phyloP scores from a whole-genome alignment of 92 coral and sea anemone genomes.

The Metridium senile region DNA sequence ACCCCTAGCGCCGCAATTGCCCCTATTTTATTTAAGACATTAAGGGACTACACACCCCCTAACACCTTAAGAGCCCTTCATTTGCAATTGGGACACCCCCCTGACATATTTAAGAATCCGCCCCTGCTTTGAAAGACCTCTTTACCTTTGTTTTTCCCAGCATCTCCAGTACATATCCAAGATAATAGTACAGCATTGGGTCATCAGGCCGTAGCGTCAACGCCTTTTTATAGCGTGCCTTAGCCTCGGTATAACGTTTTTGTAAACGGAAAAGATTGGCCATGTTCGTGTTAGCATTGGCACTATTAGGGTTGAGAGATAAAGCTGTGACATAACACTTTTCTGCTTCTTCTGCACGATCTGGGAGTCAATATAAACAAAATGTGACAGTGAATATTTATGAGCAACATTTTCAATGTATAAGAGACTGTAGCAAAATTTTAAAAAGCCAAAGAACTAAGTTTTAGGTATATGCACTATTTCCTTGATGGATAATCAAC shows the following conservation, averaged over 20 bases:
- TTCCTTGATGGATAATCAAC: too few relatives aligned
- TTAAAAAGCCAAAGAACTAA: too few relatives aligned
- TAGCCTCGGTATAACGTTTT: conserved; percentile 55
- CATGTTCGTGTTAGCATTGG: conserved; percentile 72
- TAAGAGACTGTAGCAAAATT: too few relatives aligned
- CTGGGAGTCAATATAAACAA: conserved; percentile 17
- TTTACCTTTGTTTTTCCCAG: conserved; percentile 64
- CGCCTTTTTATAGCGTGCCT: conserved; percentile 62
- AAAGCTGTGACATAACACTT: conserved; percentile 66
- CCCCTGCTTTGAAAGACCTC: neutral
- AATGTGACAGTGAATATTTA: neutral
- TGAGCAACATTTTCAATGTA: too few relatives aligned
- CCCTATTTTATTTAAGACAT: too few relatives aligned
- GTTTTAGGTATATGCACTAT: too few relatives aligned
- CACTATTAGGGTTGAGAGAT: conserved; percentile 76
- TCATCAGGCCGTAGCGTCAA: conserved; percentile 58
- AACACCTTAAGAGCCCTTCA: too few relatives aligned
- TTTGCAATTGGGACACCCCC: too few relatives aligned
- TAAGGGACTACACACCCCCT: too few relatives aligned
- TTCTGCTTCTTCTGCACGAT: conserved; percentile 70
- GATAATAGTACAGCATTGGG: conserved; percentile 54
- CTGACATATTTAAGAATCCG: too few relatives aligned
- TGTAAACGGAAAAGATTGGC: conserved; percentile 71
- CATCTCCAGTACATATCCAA: conserved; percentile 67
- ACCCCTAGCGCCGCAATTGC: too few relatives aligned